These are phyloP conservation scores for Marasmarcha lunaedactyla DNA, from an alignment of 2,888 invertebrate genomes.

Conservation along the genomic window DNA sequence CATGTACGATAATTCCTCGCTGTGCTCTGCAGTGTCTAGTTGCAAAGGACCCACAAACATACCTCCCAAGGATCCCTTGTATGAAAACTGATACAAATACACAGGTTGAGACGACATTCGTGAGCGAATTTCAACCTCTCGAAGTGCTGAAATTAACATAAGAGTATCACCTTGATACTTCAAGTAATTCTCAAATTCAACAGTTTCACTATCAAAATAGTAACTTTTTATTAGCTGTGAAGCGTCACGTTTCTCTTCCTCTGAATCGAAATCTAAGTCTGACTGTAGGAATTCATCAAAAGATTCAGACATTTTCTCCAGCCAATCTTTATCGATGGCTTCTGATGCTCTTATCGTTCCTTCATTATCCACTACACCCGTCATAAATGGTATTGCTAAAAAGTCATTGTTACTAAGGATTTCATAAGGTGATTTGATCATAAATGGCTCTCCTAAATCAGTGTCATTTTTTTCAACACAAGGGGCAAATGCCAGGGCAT, in stretches of 20 bases:
- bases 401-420: slow-evolving; percentile 31
- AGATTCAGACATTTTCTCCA: slow-evolving; percentile 36
- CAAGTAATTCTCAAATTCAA: slow-evolving; percentile 29
- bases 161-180: slow-evolving; percentile 50
- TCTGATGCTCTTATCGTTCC: slow-evolving; percentile 45
- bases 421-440: slow-evolving; percentile 37
- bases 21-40: slow-evolving; percentile 37
- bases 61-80: slow-evolving; percentile 37
- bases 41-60: slow-evolving; percentile 32
- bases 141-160: slow-evolving; percentile 43
- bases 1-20: slow-evolving; percentile 49
- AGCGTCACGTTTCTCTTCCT: slow-evolving; percentile 22
- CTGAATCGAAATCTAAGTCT: slow-evolving; percentile 34
- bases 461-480: slow-evolving; percentile 41
- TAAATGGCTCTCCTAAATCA: slow-evolving; percentile 27
- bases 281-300: slow-evolving; percentile 45
- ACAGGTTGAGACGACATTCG: slow-evolving; percentile 20
- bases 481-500: slow-evolving; percentile 50
- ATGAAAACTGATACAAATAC: slow-evolving; percentile 55
- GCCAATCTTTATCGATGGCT: slow-evolving; percentile 35
- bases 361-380: slow-evolving; percentile 50
- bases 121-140: slow-evolving; percentile 36
- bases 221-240: slow-evolving; percentile 28
- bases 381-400: slow-evolving; percentile 40
- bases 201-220: slow-evolving; percentile 31